Evolutionary conservation across 1,140 invertebrate species (phyloP).

Genomic region (Anastrepha obliqua): DNA sequence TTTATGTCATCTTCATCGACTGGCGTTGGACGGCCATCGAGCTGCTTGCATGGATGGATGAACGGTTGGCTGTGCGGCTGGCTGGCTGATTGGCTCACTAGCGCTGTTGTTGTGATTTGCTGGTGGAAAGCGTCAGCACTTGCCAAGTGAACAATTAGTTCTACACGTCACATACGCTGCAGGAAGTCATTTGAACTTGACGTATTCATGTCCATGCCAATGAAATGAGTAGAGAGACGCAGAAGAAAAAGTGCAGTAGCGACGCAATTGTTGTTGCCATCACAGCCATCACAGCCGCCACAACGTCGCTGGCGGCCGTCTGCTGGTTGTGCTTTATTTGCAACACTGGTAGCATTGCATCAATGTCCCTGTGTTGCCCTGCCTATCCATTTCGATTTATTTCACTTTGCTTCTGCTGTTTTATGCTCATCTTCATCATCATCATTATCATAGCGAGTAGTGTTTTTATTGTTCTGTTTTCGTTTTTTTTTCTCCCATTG

Average conservation of each 20-base stretch:
- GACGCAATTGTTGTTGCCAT: conserved; percentile 33
- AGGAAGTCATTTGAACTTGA: conserved; percentile 66
- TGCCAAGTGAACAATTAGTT: conserved; percentile 69
- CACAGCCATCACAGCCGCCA: background rate
- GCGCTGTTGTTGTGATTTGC: background rate
- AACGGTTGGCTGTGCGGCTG: background rate
- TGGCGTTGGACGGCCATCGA: background rate
- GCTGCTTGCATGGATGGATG: background rate
- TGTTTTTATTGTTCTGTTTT: conserved; percentile 44
- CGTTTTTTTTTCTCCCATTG: conserved; percentile 67
- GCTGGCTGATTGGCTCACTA: too few relatives aligned
- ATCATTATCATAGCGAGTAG: conserved; percentile 19
- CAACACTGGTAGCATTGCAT: conserved; percentile 43
- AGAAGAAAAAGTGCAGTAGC: conserved; percentile 36
- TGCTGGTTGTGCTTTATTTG: background rate
- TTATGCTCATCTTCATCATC: conserved; percentile 55
- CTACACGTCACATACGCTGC: conserved; percentile 74
- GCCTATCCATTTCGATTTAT: background rate
- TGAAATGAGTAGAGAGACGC: conserved; percentile 8
- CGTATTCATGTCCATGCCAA: conserved; percentile 51
- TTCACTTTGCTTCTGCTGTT: conserved; percentile 55
- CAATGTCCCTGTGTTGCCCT: background rate
- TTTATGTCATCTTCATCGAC: conserved; percentile 41
- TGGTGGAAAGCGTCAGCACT: conserved; percentile 58
- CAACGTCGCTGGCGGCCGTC: conserved; percentile 23